These are phyloP conservation scores for Urocynchramus pylzowi DNA, from an alignment of 2,113 vertebrate species.

Conservation along the genomic window DNA sequence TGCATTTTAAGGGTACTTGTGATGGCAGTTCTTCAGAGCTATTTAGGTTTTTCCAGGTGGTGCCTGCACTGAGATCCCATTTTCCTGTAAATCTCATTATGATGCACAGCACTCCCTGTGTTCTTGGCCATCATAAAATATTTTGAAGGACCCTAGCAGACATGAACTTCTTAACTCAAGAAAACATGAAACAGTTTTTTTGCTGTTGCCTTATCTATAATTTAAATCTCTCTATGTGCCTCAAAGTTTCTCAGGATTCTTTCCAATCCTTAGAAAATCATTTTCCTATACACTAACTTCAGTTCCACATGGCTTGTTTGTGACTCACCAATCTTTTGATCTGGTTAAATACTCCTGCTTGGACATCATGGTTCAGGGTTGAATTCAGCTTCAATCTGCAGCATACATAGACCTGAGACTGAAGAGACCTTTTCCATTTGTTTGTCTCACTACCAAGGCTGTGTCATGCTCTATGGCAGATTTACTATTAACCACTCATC, in stretches of 20 bases:
- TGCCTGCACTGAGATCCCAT: accelerated
- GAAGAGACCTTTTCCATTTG: not conserved
- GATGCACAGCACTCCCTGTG: not conserved
- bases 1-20: not conserved
- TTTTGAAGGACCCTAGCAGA: not conserved
- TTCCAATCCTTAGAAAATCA: not conserved
- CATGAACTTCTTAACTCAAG: not conserved
- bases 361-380: not conserved
- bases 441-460: not conserved
- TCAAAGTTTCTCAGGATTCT: not conserved
- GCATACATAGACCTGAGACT: not conserved
- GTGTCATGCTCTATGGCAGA: not conserved
- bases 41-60: not conserved
- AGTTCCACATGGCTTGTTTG: not conserved
- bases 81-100: not conserved
- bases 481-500: not conserved
- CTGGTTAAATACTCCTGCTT: not conserved
- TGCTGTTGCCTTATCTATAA: not conserved
- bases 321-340: not conserved
- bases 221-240: not conserved
- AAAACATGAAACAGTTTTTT: not conserved
- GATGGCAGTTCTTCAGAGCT: not conserved
- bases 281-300: not conserved
- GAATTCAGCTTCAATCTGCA: not conserved
- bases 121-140: not conserved